Base-by-base conservation (phyloP, 2,888 invertebrate species). In the Diaperis boleti region DNA sequence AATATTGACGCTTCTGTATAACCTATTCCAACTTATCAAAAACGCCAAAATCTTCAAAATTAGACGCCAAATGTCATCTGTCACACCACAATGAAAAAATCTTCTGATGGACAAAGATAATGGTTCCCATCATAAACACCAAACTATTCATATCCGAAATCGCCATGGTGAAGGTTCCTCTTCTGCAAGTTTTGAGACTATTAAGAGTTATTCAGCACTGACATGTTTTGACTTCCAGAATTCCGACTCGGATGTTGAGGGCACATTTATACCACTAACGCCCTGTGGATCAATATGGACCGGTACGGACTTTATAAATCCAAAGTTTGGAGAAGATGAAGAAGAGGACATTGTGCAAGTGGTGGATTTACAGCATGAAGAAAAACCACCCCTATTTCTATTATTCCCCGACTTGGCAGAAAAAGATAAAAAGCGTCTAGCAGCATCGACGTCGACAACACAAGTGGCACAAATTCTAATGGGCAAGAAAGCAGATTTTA, bases 241-340 rank as follows among this genome's bases (percentile, higher is more conserved):
- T 22, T 41, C 54, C 1, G 31, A 8, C n/a, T 42, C 60, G 7
- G 67, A 66, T 45, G 61, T 68, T 5, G 70, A 73, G 15, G 63
- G 66, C 7, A 59, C 59, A n/a, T 70, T 69, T 41, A 67, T 73
- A 47, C 81, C 84, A 1, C 71, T 85, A 54, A 71, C 82, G 64
- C 83, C 84, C 7, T 83, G 83, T 73, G 85, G 84, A 71, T 85
- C 85, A 0, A 82, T 83, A 77, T 85, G 85, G 84, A 70, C 69
- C 7, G 73, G 69, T 78, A 79, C 70, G 80, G 82, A 69, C 78
- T 82, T 68, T 64, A 82, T 68, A 79, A 82, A 71, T 63, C 62
- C 67, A 11, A 68, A 71, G 56, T 69, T 69, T 29, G 8, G 2
- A 17, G 59, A 59, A 3, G 66, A 70, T 31, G 71, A 71, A 59